Evolutionary conservation across 2,888 invertebrate species (phyloP).

Genomic region (Lasioglossum morio): DNA sequence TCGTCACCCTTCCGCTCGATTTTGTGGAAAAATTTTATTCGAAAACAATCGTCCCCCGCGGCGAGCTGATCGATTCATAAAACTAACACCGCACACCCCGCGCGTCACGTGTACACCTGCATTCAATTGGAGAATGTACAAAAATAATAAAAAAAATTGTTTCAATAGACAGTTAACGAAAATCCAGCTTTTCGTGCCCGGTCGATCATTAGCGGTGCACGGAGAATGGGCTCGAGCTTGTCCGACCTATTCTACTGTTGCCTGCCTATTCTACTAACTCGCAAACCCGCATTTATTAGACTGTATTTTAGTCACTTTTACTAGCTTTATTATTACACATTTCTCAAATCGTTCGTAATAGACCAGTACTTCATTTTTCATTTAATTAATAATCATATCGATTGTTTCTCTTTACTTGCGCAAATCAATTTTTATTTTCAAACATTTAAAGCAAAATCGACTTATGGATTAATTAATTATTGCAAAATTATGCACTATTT

Average conservation of each 20-base stretch:
- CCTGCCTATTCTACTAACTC: neutral
- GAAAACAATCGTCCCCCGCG: slow-evolving; percentile 45
- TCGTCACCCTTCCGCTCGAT: slow-evolving; percentile 33
- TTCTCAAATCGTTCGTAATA: too few relatives aligned
- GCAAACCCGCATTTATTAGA: neutral
- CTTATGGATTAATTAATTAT: too few relatives aligned
- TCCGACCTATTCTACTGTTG: neutral
- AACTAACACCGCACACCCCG: neutral
- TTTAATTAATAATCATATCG: too few relatives aligned
- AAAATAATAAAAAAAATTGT: neutral
- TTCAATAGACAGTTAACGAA: neutral
- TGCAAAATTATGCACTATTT: too few relatives aligned
- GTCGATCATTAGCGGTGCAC: neutral
- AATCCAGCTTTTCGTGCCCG: neutral
- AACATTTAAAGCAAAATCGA: too few relatives aligned
- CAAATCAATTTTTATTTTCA: too few relatives aligned
- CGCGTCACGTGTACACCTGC: neutral
- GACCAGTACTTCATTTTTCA: too few relatives aligned
- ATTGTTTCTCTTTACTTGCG: too few relatives aligned
- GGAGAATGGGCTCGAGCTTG: neutral
- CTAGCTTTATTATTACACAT: too few relatives aligned
- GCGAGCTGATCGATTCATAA: slow-evolving; percentile 19
- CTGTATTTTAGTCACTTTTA: too few relatives aligned
- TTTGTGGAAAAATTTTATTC: slow-evolving; percentile 50
- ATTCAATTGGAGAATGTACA: neutral